A percentile compares a stretch with the other conserved stretches of the same genome.
Evolutionary conservation across 2,888 invertebrate genomes (phyloP).

Genomic region (Apoderus coryli): DNA sequence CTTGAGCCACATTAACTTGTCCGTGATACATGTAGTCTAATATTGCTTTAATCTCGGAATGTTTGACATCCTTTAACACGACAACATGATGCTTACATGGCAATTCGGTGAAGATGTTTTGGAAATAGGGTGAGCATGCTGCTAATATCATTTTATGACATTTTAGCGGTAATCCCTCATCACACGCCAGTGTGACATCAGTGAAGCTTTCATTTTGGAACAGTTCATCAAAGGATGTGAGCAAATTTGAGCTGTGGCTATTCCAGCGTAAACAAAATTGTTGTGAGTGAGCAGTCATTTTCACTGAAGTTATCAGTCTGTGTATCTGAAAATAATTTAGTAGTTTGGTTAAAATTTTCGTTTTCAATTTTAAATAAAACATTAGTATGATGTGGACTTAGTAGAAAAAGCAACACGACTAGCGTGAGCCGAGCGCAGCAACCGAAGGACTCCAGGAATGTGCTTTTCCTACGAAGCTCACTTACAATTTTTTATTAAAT

Average conservation of each 20-base stretch:
- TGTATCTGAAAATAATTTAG: no score
- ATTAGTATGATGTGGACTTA: no score
- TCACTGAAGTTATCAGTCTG: no score
- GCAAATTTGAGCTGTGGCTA: slow-evolving; percentile 47
- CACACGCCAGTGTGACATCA: slow-evolving; percentile 49
- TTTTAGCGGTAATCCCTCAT: slow-evolving; percentile 39
- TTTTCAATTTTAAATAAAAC: no score
- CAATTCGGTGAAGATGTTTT: slow-evolving; percentile 40
- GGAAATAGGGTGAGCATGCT: slow-evolving; percentile 48
- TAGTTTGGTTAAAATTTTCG: no score
- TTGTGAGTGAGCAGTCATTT: slow-evolving; percentile 32
- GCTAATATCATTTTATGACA: slow-evolving; percentile 53
- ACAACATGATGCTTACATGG: slow-evolving; percentile 48
- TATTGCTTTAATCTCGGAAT: slow-evolving; percentile 72
- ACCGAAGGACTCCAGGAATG: no score
- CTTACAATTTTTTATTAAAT: no score
- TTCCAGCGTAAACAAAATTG: slow-evolving; percentile 56
- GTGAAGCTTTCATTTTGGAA: slow-evolving; percentile 48
- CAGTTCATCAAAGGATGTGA: slow-evolving; percentile 47
- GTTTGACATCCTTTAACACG: slow-evolving; percentile 57
- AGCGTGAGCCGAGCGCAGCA: no score
- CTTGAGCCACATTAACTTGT: slow-evolving; percentile 78
- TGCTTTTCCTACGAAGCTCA: no score
- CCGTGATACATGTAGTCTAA: slow-evolving; percentile 89
- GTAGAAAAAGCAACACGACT: no score